A percentile compares a stretch with the other conserved stretches of the same genome.
phyloP scores from a whole-genome alignment of 2,113 vertebrate genomes.

The Callaeas wilsoni region DNA sequence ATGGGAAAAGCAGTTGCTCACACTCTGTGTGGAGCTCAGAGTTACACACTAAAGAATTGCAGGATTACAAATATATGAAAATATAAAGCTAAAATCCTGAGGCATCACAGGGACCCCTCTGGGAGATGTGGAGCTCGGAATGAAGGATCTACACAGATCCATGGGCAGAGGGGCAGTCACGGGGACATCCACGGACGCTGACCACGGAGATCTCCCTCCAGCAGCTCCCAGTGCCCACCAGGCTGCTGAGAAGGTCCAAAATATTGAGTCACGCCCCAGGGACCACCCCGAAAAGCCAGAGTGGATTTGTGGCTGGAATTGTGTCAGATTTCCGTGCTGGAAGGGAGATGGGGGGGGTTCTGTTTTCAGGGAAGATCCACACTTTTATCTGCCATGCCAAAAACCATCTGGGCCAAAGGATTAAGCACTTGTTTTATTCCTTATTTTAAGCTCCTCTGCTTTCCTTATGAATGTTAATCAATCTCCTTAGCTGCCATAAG shows the following conservation, averaged over 20 bases:
- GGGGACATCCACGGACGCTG: accelerated
- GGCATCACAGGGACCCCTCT: background rate
- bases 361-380: background rate
- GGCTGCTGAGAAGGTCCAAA: background rate
- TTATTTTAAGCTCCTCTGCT: background rate
- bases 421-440: background rate
- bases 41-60: too few relatives aligned
- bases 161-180: accelerated
- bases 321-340: background rate
- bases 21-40: too few relatives aligned
- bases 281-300: accelerated
- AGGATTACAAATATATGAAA: too few relatives aligned
- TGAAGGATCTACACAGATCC: accelerated
- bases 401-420: background rate
- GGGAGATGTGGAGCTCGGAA: background rate
- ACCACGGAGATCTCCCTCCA: background rate
- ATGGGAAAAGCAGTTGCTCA: too few relatives aligned
- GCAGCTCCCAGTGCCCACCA: background rate
- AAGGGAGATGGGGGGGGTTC: background rate
- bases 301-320: background rate
- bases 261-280: accelerated
- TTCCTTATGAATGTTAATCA: background rate
- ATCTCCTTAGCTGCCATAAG: background rate
- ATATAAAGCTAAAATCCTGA: too few relatives aligned
- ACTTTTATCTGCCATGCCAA: background rate